Conservation (phyloP, 2,888 invertebrate species). For the Ectobius pallidus region DNA sequence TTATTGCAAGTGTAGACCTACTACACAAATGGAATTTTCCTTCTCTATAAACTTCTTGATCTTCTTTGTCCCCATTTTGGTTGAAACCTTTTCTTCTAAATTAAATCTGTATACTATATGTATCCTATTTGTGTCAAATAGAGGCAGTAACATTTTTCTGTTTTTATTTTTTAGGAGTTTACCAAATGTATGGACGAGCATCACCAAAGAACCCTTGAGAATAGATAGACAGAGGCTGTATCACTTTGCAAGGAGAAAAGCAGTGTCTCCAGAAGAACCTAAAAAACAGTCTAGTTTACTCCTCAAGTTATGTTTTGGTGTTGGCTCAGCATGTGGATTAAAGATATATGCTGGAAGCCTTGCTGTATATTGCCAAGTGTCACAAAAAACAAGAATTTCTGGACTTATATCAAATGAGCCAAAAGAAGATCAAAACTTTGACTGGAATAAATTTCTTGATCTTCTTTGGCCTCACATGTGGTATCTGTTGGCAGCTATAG, state of each 20-base stretch:
- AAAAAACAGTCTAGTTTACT: background rate
- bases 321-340: conserved; percentile 34
- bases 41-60: too few species aligned
- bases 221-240: background rate
- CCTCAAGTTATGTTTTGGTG: conserved; percentile 18
- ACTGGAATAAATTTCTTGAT: conserved; percentile 75
- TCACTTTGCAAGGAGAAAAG: background rate
- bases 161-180: too few species aligned
- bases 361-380: conserved; percentile 23
- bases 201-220: background rate
- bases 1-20: too few species aligned
- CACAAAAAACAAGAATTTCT: conserved; percentile 12
- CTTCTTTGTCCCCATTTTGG: too few species aligned
- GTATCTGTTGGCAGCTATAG: conserved; percentile 77
- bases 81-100: too few species aligned
- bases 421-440: conserved; percentile 64
- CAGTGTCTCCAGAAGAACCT: background rate
- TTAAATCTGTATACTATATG: too few species aligned
- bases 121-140: too few species aligned
- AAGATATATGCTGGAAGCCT: conserved; percentile 17
- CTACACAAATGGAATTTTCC: too few species aligned
- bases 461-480: conserved; percentile 79
- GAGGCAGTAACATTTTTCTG: too few species aligned
- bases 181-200: too few species aligned
- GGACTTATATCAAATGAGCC: conserved; percentile 11